Evolutionary conservation across 2,113 vertebrate species (phyloP).

Genomic region (Hippocampus comes): DNA sequence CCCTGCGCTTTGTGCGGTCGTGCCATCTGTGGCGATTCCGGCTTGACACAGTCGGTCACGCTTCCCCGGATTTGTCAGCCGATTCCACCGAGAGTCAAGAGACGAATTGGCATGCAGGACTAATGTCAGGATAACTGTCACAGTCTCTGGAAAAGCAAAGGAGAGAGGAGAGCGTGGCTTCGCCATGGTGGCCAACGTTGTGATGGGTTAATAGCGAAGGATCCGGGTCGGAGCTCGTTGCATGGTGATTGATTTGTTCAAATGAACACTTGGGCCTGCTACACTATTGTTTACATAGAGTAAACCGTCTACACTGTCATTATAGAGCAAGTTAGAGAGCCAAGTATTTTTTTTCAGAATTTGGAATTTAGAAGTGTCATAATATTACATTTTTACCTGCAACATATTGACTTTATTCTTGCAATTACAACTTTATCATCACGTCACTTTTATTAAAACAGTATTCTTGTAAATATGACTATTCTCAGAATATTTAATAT

Average conservation of each 20-base stretch:
- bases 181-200: slow-evolving; percentile 23
- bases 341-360: no score
- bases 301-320: no score
- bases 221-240: slow-evolving; percentile 21
- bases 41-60: slow-evolving; percentile 14
- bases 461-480: no score
- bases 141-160: slow-evolving; percentile 25
- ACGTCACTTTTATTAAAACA: no score
- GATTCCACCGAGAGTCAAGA: not conserved
- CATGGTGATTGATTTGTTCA: slow-evolving; percentile 38
- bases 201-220: slow-evolving; percentile 33
- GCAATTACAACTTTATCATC: no score
- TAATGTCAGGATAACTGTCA: slow-evolving; percentile 19
- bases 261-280: slow-evolving; percentile 41
- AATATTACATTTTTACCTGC: not conserved
- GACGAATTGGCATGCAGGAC: slow-evolving; percentile 43
- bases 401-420: not conserved
- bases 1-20: slow-evolving; percentile 15
- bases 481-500: no score
- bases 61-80: slow-evolving; percentile 31
- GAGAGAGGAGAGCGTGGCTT: slow-evolving; percentile 20
- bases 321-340: no score
- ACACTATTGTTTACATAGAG: slow-evolving; percentile 18
- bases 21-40: slow-evolving; percentile 36
- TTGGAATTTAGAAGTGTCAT: no score